Conservation (phyloP, 2,888 invertebrate genomes). For the Ochlodes sylvanus region DNA sequence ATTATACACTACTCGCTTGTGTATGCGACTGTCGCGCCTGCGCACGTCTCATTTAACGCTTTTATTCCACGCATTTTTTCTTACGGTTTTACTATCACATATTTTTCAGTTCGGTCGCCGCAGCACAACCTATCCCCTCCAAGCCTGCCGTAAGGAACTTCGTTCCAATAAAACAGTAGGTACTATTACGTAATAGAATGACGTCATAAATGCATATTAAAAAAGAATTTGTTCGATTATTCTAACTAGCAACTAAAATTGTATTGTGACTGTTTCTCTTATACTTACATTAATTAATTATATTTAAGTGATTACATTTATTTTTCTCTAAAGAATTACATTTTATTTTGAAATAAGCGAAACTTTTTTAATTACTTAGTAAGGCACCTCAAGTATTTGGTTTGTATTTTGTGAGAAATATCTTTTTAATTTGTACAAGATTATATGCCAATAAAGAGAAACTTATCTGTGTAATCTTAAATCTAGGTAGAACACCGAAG, state of each 20-base stretch:
- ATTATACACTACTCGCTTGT: too few species aligned
- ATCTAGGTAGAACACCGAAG: constrained; percentile 58
- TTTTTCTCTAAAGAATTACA: constrained; percentile 31
- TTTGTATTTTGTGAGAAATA: constrained; percentile 53
- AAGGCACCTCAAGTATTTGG: constrained; percentile 79
- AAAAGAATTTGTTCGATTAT: constrained; percentile 41
- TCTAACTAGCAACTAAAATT: constrained; percentile 50
- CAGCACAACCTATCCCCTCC: too few species aligned
- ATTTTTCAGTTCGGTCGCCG: too few species aligned
- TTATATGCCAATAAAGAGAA: constrained; percentile 37
- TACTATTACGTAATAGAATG: constrained; percentile 38
- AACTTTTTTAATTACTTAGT: constrained; percentile 51
- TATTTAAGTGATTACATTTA: constrained; percentile 31
- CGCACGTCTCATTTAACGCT: too few species aligned
- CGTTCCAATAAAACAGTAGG: too few species aligned
- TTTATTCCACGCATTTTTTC: too few species aligned
- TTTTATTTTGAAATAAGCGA: constrained; percentile 36
- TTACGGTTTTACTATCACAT: too few species aligned
- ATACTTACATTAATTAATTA: constrained; percentile 46
- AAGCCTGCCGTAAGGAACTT: too few species aligned
- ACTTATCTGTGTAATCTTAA: constrained; percentile 44
- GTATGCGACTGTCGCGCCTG: too few species aligned
- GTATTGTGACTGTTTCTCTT: constrained; percentile 69
- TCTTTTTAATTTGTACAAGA: constrained; percentile 39
- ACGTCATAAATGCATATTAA: constrained; percentile 51